Evolutionary conservation across 2,888 invertebrate genomes (phyloP).

Genomic region (Eupithecia dodoneata): DNA sequence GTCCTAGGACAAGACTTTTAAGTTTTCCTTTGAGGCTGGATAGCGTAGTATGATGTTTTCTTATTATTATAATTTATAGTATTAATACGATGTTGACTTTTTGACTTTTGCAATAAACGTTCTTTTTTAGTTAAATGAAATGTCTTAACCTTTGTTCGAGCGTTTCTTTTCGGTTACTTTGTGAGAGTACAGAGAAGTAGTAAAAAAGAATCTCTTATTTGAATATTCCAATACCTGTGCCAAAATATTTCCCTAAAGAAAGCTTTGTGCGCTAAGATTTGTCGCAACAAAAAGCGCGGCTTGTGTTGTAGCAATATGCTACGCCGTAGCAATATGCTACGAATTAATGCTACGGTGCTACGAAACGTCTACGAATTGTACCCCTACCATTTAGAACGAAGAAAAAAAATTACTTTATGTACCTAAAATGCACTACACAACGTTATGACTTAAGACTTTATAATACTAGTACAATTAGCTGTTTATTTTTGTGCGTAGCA

Average conservation of each 20-base stretch:
- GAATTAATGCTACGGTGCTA: conserved; percentile 8
- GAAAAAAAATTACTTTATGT: background rate
- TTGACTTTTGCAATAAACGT: too few species aligned
- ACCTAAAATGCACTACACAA: background rate
- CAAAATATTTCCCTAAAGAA: background rate
- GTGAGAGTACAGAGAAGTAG: background rate
- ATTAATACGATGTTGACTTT: too few species aligned
- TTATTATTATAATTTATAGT: too few species aligned
- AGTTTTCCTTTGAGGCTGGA: background rate
- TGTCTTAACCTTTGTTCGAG: too few species aligned
- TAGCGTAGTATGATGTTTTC: too few species aligned
- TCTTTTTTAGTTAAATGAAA: too few species aligned
- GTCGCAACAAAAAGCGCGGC: background rate
- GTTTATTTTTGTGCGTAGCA: background rate
- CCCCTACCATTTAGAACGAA: background rate
- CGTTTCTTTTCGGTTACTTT: too few species aligned
- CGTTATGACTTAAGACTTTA: too few species aligned
- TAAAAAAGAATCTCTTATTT: background rate
- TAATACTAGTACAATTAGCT: background rate
- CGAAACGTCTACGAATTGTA: background rate
- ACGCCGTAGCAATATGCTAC: conserved; percentile 15
- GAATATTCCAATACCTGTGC: background rate
- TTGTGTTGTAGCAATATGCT: conserved; percentile 9
- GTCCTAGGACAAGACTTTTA: background rate
- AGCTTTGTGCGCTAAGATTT: background rate